phyloP scores from a whole-genome alignment of 2,888 invertebrate species.

The Hyalella azteca region DNA sequence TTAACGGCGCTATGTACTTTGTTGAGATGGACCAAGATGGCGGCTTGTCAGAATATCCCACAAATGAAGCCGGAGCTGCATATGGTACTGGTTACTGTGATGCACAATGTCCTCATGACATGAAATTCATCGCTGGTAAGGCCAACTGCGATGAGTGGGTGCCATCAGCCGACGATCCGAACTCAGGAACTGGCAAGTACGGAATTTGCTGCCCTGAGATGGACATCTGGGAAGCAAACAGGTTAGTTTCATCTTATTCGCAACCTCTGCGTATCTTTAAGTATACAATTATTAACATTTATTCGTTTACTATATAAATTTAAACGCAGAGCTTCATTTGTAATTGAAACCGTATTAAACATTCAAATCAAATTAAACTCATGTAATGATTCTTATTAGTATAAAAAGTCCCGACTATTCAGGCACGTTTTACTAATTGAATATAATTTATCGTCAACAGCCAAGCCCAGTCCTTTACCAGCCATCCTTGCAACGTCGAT shows the following conservation, averaged over 20 bases:
- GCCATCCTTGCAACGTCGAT: constrained; percentile 51
- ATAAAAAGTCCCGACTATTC: background rate
- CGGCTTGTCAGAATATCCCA: constrained; percentile 46
- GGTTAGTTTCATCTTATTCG: background rate
- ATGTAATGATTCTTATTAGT: background rate
- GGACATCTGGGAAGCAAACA: constrained; percentile 59
- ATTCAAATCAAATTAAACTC: background rate
- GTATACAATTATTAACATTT: background rate
- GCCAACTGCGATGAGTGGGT: constrained; percentile 54
- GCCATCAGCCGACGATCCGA: constrained; percentile 49
- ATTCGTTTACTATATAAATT: background rate
- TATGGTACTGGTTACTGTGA: constrained; percentile 58
- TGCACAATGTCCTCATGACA: constrained; percentile 58
- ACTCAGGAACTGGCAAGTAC: constrained; percentile 55
- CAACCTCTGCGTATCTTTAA: background rate
- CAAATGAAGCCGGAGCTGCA: constrained; percentile 55
- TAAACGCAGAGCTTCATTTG: background rate
- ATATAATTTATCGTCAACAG: background rate
- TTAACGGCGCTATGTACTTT: constrained; percentile 58
- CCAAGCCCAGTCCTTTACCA: constrained; percentile 53
- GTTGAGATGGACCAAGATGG: constrained; percentile 59
- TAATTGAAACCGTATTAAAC: background rate
- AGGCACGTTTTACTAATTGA: background rate
- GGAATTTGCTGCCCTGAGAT: constrained; percentile 57
- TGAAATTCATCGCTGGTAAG: constrained; percentile 57